A percentile compares a stretch with the other conserved stretches of the same genome.
phyloP scores from a whole-genome alignment of 2,888 invertebrate genomes.

The Chorisops tibialis region DNA sequence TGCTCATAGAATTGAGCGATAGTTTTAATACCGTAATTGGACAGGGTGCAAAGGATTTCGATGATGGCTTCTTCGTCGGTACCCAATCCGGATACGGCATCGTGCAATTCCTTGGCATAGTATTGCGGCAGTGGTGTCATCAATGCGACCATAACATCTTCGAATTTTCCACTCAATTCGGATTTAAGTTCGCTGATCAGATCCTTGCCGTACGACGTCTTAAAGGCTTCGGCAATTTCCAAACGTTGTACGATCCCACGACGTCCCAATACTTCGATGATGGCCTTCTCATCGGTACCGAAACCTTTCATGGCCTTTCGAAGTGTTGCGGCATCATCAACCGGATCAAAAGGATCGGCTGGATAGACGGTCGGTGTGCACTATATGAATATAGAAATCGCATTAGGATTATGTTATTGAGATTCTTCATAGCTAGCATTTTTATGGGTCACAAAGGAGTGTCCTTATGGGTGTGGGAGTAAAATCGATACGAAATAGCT shows the following conservation, averaged over 20 bases:
- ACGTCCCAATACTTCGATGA: conserved; percentile 84
- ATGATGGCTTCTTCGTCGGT: conserved; percentile 89
- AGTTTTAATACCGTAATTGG: conserved; percentile 83
- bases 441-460: too few species aligned
- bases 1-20: conserved; percentile 78
- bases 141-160: conserved; percentile 83
- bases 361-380: conserved; percentile 86
- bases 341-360: conserved; percentile 80
- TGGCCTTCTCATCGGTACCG: conserved; percentile 87
- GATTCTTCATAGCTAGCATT: too few species aligned
- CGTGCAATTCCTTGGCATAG: conserved; percentile 85
- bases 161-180: conserved; percentile 84
- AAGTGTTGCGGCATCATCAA: conserved; percentile 77
- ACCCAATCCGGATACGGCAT: conserved; percentile 81
- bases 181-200: conserved; percentile 80
- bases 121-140: conserved; percentile 88
- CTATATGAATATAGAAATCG: conserved; percentile 51
- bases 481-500: too few species aligned
- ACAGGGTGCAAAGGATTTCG: conserved; percentile 87
- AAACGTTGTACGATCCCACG: conserved; percentile 87
- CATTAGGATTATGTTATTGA: neutral
- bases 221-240: conserved; percentile 86
- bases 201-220: conserved; percentile 88
- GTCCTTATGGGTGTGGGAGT: too few species aligned
- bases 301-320: conserved; percentile 92